Conservation (phyloP, 2,113 vertebrate genomes). For the Sisor rabdophorus region DNA sequence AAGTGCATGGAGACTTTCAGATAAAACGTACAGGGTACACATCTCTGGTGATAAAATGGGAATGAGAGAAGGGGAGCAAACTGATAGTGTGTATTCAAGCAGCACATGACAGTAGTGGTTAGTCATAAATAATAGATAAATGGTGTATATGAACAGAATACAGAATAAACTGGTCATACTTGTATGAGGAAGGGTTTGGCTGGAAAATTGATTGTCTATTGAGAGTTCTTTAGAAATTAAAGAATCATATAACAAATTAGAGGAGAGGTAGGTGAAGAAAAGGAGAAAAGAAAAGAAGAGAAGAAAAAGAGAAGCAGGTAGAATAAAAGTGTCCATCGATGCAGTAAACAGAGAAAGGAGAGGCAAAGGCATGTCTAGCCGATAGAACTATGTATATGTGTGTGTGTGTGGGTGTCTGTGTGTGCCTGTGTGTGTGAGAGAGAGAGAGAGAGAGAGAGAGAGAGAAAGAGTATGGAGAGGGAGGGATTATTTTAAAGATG, state of each 20-base stretch:
- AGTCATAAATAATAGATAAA: slow-evolving; percentile 72
- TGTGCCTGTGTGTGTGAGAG: slow-evolving; percentile 24
- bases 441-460: slow-evolving; percentile 23
- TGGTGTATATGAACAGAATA: slow-evolving; percentile 48
- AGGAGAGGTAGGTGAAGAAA: slow-evolving; percentile 50
- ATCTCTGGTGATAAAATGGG: slow-evolving; percentile 1
- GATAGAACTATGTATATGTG: slow-evolving; percentile 49
- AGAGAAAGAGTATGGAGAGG: slow-evolving; percentile 21
- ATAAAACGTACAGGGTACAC: not conserved
- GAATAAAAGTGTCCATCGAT: slow-evolving; percentile 55
- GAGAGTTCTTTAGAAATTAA: slow-evolving; percentile 60
- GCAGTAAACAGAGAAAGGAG: slow-evolving; percentile 52
- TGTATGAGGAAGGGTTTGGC: slow-evolving; percentile 57
- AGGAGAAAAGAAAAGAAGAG: slow-evolving; percentile 1
- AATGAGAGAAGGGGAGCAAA: not conserved
- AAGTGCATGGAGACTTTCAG: not conserved
- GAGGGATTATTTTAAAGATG: slow-evolving; percentile 63
- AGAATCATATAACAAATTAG: slow-evolving; percentile 60
- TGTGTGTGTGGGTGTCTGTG: slow-evolving; percentile 30
- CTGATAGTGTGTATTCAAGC: slow-evolving; percentile 4
- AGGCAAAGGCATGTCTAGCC: slow-evolving; percentile 63
- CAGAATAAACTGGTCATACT: slow-evolving; percentile 56
- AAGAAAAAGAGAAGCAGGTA: slow-evolving; percentile 1
- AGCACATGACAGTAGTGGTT: slow-evolving; percentile 56
- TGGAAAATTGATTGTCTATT: slow-evolving; percentile 59